These are phyloP conservation scores for Imbricaverruca yamaguchii DNA, from an alignment of 2,888 invertebrate genomes.

Conservation along the genomic window DNA sequence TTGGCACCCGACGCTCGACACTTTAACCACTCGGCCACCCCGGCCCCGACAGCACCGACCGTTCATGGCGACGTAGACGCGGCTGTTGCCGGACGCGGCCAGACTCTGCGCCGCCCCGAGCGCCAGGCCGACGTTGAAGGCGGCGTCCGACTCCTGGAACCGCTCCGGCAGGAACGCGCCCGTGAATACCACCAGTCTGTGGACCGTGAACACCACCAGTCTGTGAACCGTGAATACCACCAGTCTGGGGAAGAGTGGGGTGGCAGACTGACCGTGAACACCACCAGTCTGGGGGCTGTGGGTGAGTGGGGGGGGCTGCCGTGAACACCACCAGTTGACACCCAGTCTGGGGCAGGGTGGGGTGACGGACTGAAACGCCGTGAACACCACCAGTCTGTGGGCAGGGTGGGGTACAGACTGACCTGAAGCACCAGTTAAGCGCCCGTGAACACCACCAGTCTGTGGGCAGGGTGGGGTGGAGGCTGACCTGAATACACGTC, in stretches of 20 bases:
- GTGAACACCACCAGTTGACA: too few species aligned
- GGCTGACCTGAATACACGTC: not conserved
- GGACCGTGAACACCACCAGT: too few species aligned
- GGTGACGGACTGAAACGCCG: too few species aligned
- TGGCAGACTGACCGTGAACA: slow-evolving; percentile 21
- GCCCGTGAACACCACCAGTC: too few species aligned
- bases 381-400: too few species aligned
- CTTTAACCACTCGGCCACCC: too few species aligned
- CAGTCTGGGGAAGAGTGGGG: slow-evolving; percentile 3
- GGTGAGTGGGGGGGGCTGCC: too few species aligned
- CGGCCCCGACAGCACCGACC: slow-evolving; percentile 27
- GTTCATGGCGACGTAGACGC: slow-evolving; percentile 30
- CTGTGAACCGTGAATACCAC: slow-evolving; percentile 28
- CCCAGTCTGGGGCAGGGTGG: too few species aligned
- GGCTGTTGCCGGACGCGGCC: slow-evolving; percentile 17
- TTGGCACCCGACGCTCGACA: too few species aligned
- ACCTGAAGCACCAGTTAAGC: too few species aligned
- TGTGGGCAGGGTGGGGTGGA: too few species aligned
- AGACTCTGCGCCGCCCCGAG: slow-evolving; percentile 28
- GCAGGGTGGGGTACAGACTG: too few species aligned
- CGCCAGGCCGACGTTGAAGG: slow-evolving; percentile 30
- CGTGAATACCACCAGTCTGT: slow-evolving; percentile 28
- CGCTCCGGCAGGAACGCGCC: slow-evolving; percentile 29
- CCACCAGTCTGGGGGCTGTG: slow-evolving; percentile 23
- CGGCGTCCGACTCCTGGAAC: slow-evolving; percentile 29